phyloP scores from a whole-genome alignment of 2,113 vertebrate genomes.

The Gavia stellata region DNA sequence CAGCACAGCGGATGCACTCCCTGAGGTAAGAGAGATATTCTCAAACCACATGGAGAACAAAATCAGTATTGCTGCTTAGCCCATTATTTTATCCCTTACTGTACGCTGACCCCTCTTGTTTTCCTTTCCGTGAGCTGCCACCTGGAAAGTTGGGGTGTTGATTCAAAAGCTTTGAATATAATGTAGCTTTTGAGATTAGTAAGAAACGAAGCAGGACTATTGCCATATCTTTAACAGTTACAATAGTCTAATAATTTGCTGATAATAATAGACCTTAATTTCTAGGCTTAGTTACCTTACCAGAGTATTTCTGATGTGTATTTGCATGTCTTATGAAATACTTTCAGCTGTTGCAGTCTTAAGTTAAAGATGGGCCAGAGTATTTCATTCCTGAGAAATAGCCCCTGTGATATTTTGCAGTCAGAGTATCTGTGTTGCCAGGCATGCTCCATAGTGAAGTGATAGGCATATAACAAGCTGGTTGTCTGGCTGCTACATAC shows the following conservation, averaged over 20 bases:
- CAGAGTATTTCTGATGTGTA: background rate
- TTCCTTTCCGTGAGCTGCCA: background rate
- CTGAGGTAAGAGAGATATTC: background rate
- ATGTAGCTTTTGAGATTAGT: background rate
- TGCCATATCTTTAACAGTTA: background rate
- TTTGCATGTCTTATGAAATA: background rate
- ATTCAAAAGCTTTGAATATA: background rate
- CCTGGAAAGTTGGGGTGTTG: background rate
- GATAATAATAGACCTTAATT: background rate
- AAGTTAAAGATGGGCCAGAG: background rate
- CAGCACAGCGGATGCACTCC: background rate
- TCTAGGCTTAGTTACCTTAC: background rate
- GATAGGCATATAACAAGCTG: conserved; percentile 26
- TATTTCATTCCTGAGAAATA: background rate
- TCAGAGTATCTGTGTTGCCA: background rate
- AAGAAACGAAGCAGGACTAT: background rate
- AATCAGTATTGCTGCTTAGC: background rate
- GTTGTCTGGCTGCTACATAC: conserved; percentile 52
- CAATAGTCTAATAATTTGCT: background rate
- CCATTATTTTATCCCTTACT: background rate
- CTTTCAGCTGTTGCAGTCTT: conserved; percentile 3
- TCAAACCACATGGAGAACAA: background rate
- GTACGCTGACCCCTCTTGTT: background rate
- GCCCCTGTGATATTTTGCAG: background rate
- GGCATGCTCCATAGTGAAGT: conserved; percentile 39